Conservation (phyloP, 1,140 invertebrate species). For the Nebria ingens region DNA sequence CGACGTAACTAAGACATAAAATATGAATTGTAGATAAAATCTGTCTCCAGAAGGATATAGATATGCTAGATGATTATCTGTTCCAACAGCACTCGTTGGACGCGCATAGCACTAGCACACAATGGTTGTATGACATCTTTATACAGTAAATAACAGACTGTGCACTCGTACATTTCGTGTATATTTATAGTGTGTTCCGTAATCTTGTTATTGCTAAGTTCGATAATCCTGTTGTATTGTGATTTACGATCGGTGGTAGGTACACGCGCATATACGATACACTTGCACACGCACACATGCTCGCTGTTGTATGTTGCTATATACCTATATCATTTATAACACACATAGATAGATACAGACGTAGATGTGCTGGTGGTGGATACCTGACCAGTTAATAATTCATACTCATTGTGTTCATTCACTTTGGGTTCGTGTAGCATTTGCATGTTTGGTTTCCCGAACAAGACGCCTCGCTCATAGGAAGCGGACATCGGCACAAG, state of each 20-base stretch:
- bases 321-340: not conserved
- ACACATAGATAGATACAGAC: not conserved
- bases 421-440: not conserved
- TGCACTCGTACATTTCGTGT: not conserved
- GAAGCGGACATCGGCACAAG: not conserved
- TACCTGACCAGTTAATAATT: constrained; percentile 1
- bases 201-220: not conserved
- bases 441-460: constrained; percentile 4
- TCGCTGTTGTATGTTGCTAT: no score
- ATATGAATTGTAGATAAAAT: no score
- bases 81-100: no score
- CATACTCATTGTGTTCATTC: constrained; percentile 5
- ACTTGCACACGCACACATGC: not conserved
- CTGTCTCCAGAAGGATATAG: no score
- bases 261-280: no score
- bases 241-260: not conserved
- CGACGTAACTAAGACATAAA: no score
- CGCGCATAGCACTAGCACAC: no score
- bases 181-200: not conserved
- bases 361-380: not conserved
- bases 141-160: no score
- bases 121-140: not conserved
- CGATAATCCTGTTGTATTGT: not conserved
- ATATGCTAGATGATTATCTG: no score
- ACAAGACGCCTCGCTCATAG: not conserved